phyloP scores from a whole-genome alignment of 2,797 vertebrate genomes.

The Hyperoplus lanceolatus region DNA sequence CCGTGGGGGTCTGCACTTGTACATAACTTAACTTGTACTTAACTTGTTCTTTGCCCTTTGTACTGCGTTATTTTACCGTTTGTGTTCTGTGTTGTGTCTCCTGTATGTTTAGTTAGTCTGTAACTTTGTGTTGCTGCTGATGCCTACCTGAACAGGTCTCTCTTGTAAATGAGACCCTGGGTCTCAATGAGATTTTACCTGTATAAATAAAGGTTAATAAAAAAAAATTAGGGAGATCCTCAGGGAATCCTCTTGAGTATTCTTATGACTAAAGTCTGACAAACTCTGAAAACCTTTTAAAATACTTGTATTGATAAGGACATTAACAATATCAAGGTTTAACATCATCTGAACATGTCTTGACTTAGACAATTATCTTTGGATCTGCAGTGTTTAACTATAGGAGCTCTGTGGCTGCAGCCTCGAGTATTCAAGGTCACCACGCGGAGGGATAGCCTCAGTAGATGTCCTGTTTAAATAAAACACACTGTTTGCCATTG shows the following conservation, averaged over 20 bases:
- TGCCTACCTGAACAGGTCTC: too few relatives aligned
- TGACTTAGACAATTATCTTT: not conserved
- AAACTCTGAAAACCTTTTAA: not conserved
- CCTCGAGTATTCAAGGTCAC: constrained; percentile 35
- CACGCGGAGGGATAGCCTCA: constrained; percentile 5
- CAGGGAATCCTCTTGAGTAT: not conserved
- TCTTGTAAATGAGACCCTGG: too few relatives aligned
- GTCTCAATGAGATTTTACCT: too few relatives aligned
- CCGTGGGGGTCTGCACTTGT: too few relatives aligned
- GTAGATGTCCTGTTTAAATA: constrained; percentile 50
- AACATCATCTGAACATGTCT: not conserved
- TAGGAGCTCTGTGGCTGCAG: constrained; percentile 11
- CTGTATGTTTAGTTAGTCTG: too few relatives aligned
- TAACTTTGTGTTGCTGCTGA: too few relatives aligned
- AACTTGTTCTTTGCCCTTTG: too few relatives aligned
- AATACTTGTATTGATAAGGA: not conserved
- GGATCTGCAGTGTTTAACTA: constrained; percentile 8
- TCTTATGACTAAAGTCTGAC: not conserved
- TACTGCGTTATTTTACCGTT: too few relatives aligned
- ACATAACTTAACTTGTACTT: too few relatives aligned
- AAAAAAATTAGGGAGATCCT: not conserved
- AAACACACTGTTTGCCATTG: constrained; percentile 40
- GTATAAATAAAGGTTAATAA: too few relatives aligned
- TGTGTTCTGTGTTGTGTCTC: too few relatives aligned
- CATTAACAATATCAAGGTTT: not conserved